Conservation (phyloP, 2,797 vertebrate genomes). For the Poecilia velifera region DNA sequence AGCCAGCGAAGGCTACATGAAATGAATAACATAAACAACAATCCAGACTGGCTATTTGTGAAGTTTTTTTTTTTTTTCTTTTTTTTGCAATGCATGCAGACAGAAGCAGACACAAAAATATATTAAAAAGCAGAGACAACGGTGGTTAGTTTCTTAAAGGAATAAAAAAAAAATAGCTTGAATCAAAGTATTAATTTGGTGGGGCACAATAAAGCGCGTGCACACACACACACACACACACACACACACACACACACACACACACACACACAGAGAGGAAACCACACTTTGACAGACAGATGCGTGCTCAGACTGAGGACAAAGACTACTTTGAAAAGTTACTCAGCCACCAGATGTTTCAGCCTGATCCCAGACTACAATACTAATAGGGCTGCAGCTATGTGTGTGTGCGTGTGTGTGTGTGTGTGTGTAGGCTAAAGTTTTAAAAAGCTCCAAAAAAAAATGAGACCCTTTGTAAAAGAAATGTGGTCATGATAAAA, state of each 20-base stretch:
- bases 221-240: conserved; percentile 40
- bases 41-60: conserved; percentile 24
- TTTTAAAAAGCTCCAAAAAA: conserved; percentile 46
- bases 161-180: conserved; percentile 44
- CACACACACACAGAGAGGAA: conserved; percentile 27
- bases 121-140: conserved; percentile 18
- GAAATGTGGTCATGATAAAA: conserved; percentile 20
- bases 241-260: no score
- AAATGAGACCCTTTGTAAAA: conserved; percentile 7
- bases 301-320: conserved; percentile 60
- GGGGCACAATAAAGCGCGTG: conserved; percentile 66
- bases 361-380: conserved; percentile 75
- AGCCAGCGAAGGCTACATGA: conserved; percentile 24
- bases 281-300: conserved; percentile 50
- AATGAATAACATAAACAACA: conserved; percentile 52
- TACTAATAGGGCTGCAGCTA: conserved; percentile 61
- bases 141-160: conserved; percentile 44
- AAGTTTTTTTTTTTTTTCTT: conserved; percentile 32
- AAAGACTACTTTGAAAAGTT: conserved; percentile 80
- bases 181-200: conserved; percentile 77
- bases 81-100: conserved; percentile 19
- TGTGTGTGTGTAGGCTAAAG: not conserved
- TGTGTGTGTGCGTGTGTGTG: not conserved
- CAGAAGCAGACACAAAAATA: conserved; percentile 15
- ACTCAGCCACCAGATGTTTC: conserved; percentile 78